phyloP scores from a whole-genome alignment of 1,140 invertebrate species.

The fruit fly (Drosophila melanogaster) region Release_6_plus_ISO1_MT NC_004354.4:3018501-3019000 shows the following conservation, averaged over 20 bases:
- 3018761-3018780: not conserved
- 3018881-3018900: too few relatives aligned
- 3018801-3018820: too few relatives aligned
- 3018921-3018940: not conserved
- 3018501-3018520: constrained; percentile 80
- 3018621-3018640: constrained; percentile 39
- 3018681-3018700: constrained; percentile 44
- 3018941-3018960: not conserved
- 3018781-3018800: constrained; percentile 15
- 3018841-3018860: not conserved
- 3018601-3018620: constrained; percentile 16
- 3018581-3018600: constrained; percentile 60
- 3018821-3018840: too few relatives aligned
- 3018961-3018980: constrained; percentile 64
- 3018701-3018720: constrained; percentile 78
- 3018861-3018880: not conserved
- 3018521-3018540: constrained; percentile 30
- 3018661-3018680: constrained; percentile 36
- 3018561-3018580: constrained; percentile 38
- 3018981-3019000: constrained; percentile 43
- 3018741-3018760: not conserved
- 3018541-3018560: not conserved
- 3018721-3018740: constrained; percentile 62
- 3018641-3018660: constrained; percentile 56
- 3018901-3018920: not conserved